Percentiles rank a stretch among this genome's conserved stretches.
Conservation (phyloP, 2,797 vertebrate species). For the Clarias fuscus region DNA sequence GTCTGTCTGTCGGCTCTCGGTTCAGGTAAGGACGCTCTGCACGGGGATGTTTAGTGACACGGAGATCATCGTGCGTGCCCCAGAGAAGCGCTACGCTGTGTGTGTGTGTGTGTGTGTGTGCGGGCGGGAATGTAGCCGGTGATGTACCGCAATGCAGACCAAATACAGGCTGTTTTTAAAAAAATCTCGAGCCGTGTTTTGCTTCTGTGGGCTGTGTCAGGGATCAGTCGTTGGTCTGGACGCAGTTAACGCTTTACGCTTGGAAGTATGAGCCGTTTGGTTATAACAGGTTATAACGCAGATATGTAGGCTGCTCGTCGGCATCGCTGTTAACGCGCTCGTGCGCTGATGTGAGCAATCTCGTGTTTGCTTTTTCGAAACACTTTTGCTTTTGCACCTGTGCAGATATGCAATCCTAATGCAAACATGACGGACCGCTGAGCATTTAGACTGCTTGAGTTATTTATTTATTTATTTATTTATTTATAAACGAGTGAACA, state of each 20-base stretch:
- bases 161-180: neutral
- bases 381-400: conserved; percentile 1
- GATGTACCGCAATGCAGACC: conserved; percentile 73
- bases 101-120: conserved; percentile 68
- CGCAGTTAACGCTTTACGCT: neutral
- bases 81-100: conserved; percentile 13
- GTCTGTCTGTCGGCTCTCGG: conserved; percentile 49
- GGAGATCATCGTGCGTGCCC: neutral
- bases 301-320: neutral
- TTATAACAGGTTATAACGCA: neutral
- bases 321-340: neutral
- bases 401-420: neutral
- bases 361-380: conserved; percentile 1
- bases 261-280: neutral
- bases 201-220: neutral
- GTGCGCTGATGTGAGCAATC: neutral
- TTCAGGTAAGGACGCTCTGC: conserved; percentile 67
- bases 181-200: neutral
- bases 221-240: neutral
- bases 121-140: conserved; percentile 51
- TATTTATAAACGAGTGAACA: neutral
- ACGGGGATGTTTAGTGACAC: neutral
- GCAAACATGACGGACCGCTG: neutral
- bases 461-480: neutral
- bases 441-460: neutral